These are phyloP conservation scores for Imbricaverruca yamaguchii DNA, from an alignment of 2,888 invertebrate genomes.

Conservation along the genomic window DNA sequence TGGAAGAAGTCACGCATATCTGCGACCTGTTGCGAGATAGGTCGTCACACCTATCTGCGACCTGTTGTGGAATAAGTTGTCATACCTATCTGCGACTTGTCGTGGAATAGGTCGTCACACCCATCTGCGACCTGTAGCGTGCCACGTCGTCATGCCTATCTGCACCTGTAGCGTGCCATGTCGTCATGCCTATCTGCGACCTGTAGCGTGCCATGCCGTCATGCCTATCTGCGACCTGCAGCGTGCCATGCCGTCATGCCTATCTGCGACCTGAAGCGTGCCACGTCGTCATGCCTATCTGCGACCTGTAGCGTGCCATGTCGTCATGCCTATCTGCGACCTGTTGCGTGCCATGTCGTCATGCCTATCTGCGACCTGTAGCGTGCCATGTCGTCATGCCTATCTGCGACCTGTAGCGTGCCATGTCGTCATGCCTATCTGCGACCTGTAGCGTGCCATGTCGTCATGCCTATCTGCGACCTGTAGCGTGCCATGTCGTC, in stretches of 20 bases:
- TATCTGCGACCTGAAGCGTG: too few species aligned
- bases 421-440: too few species aligned
- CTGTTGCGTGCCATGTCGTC: not conserved
- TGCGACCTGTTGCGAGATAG: too few species aligned
- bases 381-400: not conserved
- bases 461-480: too few species aligned
- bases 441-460: too few species aligned
- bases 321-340: not conserved
- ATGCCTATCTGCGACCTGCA: not conserved
- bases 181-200: not conserved
- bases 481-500: too few species aligned
- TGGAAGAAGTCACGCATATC: too few species aligned
- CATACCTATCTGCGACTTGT: too few species aligned
- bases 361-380: not conserved
- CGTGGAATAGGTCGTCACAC: not conserved
- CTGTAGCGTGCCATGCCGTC: not conserved
- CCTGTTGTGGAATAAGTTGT: too few species aligned
- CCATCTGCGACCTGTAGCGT: not conserved
- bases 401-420: not conserved
- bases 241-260: too few species aligned
- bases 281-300: not conserved
- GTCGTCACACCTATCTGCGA: too few species aligned
- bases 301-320: not conserved
- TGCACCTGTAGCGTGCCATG: not conserved
- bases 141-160: not conserved